Evolutionary conservation across 2,888 invertebrate genomes (phyloP).

Genomic region (Brachypterus glaber): DNA sequence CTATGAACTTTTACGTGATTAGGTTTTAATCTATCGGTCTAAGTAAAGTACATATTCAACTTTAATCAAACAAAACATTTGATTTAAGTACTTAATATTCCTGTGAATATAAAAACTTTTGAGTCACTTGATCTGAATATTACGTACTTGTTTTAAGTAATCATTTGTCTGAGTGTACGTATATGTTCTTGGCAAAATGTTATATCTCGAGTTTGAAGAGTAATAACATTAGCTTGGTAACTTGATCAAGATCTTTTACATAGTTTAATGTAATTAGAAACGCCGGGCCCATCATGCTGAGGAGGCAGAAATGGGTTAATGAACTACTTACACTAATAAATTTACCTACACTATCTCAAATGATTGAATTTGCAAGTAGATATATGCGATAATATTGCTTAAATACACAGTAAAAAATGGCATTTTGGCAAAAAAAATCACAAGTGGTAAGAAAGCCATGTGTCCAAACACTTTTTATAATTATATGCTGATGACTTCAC

Average conservation of each 20-base stretch:
- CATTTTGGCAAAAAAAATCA: too few relatives aligned
- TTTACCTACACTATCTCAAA: conserved; percentile 22
- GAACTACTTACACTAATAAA: conserved; percentile 27
- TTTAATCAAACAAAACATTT: too few relatives aligned
- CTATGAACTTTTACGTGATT: too few relatives aligned
- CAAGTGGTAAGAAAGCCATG: too few relatives aligned
- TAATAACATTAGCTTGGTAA: conserved; percentile 19
- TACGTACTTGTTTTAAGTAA: neutral
- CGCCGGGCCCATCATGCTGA: conserved; percentile 18
- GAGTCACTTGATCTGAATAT: neutral
- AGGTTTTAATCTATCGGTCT: too few relatives aligned
- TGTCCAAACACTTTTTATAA: too few relatives aligned
- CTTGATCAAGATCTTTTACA: conserved; percentile 20
- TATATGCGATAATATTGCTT: too few relatives aligned
- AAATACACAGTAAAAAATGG: too few relatives aligned
- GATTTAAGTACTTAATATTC: too few relatives aligned
- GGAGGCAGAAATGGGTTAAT: conserved; percentile 24
- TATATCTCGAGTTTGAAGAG: conserved; percentile 7
- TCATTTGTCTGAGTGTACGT: neutral
- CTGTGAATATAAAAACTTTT: too few relatives aligned
- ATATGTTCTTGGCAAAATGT: conserved; percentile 9
- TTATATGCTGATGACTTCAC: too few relatives aligned
- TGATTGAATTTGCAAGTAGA: conserved; percentile 16
- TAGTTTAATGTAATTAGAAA: conserved; percentile 20
- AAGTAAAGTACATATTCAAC: too few relatives aligned